Evolutionary conservation across 1,140 invertebrate species (phyloP).

Genomic region (Drosophila repletoides): DNA sequence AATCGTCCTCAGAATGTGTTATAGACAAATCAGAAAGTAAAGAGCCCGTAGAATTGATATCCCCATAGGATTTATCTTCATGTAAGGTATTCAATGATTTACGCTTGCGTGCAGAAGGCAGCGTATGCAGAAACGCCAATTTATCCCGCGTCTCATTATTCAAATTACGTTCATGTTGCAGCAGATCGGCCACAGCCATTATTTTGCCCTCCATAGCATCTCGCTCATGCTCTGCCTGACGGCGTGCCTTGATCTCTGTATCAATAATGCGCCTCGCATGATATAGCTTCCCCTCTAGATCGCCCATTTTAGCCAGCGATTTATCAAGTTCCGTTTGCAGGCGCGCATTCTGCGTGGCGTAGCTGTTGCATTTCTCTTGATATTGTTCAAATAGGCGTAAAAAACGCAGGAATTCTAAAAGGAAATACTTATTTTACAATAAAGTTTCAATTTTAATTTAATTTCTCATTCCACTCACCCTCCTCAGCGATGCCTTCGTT

Average conservation of each 20-base stretch:
- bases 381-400: conserved; percentile 88
- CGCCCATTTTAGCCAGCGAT: conserved; percentile 85
- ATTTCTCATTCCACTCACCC: conserved; percentile 82
- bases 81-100: conserved; percentile 76
- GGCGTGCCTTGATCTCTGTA: conserved; percentile 88
- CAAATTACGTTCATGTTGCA: conserved; percentile 87
- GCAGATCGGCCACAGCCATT: conserved; percentile 87
- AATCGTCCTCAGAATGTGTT: conserved; percentile 94
- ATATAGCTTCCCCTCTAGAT: conserved; percentile 89
- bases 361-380: conserved; percentile 86
- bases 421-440: not conserved
- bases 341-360: conserved; percentile 86
- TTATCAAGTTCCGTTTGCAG: conserved; percentile 87
- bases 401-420: conserved; percentile 88
- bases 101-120: conserved; percentile 65
- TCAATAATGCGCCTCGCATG: conserved; percentile 90
- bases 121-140: conserved; percentile 88
- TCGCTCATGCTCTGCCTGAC: conserved; percentile 85
- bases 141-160: conserved; percentile 92
- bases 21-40: conserved; percentile 91
- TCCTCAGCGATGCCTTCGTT: conserved; percentile 87
- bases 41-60: conserved; percentile 84
- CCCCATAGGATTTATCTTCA: conserved; percentile 82
- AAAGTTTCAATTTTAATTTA: not conserved
- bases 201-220: conserved; percentile 88